Base-by-base conservation (phyloP, 2,113 vertebrate genomes). In the Pogonocichla stellata region DNA sequence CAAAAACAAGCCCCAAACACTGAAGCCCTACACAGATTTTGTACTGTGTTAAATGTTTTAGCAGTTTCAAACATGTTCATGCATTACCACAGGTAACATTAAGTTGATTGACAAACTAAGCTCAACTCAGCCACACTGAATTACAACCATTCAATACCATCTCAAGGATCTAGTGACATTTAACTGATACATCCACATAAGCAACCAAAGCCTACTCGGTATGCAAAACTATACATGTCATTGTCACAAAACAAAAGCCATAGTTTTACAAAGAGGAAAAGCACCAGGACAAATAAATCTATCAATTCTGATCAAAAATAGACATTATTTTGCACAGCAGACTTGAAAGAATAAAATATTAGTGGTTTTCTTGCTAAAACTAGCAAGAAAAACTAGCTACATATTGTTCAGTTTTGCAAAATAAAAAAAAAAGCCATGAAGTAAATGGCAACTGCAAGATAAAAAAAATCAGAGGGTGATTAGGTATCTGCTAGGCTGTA, bases 401-500 rank as follows among this genome's bases (percentile, higher is more conserved):
- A 57, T 24, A 61, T 26, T 72, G 25, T 45, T 70, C 70, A 29
- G 33, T 54, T 69, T 67, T 14, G 8, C 26, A 29, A 20, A 18
- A 53, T 28, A 29, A 31, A 83, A 54, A 28, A 31, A 28, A 31
- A 51, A 51, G 29, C 6, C n/a, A 72, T 80, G 45, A 92, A 95
- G 36, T 91, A 94, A 96, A 93, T 28, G 89, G 71, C 88, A 96
- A 96, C 72, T 95, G 80, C 87, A 45, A 54, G 50, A 53, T 42
- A 36, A 74, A 56, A 96, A 91, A 94, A 67, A 8, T 28, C 80
- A 87, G 90, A 57, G 89, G 43, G 85, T 64, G 82, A 92, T 73
- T 78, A 90, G 86, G 88, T 90, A 93, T 92, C 95, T 88, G 87
- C 82, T 50, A 92, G 79, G 72, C 83, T 95, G 74, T 73, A 83